These are phyloP conservation scores for Pipistrellus pipistrellus DNA, from an alignment of 2,797 vertebrate species.

Conservation along the genomic window DNA sequence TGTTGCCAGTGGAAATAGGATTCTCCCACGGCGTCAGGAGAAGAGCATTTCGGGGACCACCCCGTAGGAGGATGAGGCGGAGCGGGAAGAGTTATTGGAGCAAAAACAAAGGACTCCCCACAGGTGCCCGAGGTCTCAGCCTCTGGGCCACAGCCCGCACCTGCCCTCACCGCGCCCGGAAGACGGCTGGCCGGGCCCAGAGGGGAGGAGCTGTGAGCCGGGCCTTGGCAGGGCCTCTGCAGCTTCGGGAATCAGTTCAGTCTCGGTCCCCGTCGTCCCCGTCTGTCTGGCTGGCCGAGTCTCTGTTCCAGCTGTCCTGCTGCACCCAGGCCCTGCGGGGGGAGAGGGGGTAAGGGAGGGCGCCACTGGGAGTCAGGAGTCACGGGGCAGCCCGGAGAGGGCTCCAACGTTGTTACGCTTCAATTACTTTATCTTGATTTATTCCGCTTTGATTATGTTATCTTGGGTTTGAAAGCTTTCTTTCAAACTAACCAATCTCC, in stretches of 20 bases:
- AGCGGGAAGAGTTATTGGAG: not conserved
- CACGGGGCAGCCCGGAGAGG: fast-evolving
- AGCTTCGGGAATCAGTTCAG: not conserved
- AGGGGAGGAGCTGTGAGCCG: too few relatives aligned
- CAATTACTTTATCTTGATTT: too few relatives aligned
- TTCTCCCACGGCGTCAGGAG: not conserved
- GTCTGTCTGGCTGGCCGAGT: not conserved
- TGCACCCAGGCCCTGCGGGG: not conserved
- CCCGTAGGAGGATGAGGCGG: not conserved
- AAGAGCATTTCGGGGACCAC: not conserved
- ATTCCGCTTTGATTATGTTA: not conserved
- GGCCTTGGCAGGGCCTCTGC: not conserved
- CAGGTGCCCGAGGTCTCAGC: not conserved
- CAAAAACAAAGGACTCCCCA: not conserved
- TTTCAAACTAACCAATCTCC: not conserved
- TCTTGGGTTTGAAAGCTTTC: not conserved
- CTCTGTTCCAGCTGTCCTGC: too few relatives aligned
- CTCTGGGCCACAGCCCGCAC: too few relatives aligned
- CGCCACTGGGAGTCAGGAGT: too few relatives aligned
- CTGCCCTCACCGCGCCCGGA: not conserved
- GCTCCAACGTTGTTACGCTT: not conserved
- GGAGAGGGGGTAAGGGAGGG: too few relatives aligned
- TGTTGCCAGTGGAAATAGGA: not conserved
- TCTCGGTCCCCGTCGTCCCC: too few relatives aligned
- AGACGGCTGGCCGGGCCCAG: too few relatives aligned